Evolutionary conservation across 1,140 invertebrate species (phyloP), one percentile per base, ranked within the genome.

Genomic region (Musca domestica): DNA sequence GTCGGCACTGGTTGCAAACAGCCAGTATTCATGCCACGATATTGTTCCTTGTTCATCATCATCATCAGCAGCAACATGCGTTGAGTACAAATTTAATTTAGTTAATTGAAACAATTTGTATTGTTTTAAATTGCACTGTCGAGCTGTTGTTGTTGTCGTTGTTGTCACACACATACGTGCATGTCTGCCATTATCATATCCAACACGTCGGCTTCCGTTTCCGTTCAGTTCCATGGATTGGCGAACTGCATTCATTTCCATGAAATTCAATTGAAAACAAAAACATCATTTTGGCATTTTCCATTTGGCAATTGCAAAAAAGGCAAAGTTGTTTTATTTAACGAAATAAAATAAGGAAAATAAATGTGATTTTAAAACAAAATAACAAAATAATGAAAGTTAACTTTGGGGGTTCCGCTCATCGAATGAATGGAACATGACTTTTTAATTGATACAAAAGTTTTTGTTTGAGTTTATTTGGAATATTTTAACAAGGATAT

Each of bases 11-110:
- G 27, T 30, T 9, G 27, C 27, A 41, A 41, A 41, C 34, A 41
- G n/a, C n/a, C n/a, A n/a, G 12, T 30, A 41, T 41, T 41, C 34
- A 41, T 41, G 34, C 7, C 17, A 23, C 17, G 49, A 6, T n/a
- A 66, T 41, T 71, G 51, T 76, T 70, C 58, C n/a, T 76, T 74
- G 75, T 74, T 71, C 74, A 76, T 77, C 76, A 77, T 73, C 77
- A 76, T 74, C 76, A 77, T 73, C 74, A 74, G 71, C 76, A 71
- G 73, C 19, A 22, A 10, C 9, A 17, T 64, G 34, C 27, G 15
- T 52, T 52, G 64, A 52, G 64, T 66, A 49, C 64, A 66, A 66
- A 66, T 66, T 66, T 66, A 66, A 51, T 66, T 66, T 66, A 52
- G 49, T 64, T 64, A 64, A 64, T 64, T 64, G 63, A 64, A 64